Conservation (phyloP, 2,113 vertebrate genomes). For the Scytalopus superciliaris region DNA sequence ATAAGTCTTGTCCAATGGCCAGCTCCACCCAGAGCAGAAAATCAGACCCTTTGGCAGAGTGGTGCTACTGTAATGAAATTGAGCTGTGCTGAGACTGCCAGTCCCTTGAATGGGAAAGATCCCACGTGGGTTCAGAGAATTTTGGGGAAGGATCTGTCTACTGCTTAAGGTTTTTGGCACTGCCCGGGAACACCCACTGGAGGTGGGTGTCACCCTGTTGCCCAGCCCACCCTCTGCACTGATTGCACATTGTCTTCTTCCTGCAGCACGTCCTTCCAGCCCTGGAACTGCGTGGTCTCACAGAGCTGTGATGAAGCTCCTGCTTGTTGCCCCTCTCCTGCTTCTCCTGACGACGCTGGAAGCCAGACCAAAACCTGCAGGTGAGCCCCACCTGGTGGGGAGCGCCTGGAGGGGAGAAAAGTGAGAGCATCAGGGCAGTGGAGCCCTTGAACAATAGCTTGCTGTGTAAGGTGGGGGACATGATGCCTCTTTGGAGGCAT, state of each 20-base stretch:
- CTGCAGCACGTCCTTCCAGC: neutral
- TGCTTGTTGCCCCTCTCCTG: conserved; percentile 60
- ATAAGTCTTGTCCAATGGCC: conserved; percentile 58
- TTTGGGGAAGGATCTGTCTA: neutral
- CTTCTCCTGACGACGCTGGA: conserved; percentile 63
- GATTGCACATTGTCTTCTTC: neutral
- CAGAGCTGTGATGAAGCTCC: conserved; percentile 64
- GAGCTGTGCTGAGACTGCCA: neutral
- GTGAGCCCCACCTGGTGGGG: conserved; percentile 30
- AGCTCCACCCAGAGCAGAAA: conserved; percentile 58
- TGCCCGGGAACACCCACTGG: neutral
- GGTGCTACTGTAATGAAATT: conserved; percentile 2
- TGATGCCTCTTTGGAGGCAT: neutral
- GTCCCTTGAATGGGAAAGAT: neutral
- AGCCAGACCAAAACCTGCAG: conserved; percentile 69
- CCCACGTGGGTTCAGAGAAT: neutral
- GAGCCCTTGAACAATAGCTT: fast-evolving
- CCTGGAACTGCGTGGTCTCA: neutral
- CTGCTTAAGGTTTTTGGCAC: neutral
- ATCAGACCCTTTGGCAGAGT: conserved; percentile 27
- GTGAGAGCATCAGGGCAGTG: no score
- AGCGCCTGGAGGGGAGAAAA: neutral
- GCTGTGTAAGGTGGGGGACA: neutral
- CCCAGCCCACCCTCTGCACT: neutral
- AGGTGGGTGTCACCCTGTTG: neutral